Evolutionary conservation across 2,888 invertebrate species (phyloP).

Genomic region (Agrotis clavis): DNA sequence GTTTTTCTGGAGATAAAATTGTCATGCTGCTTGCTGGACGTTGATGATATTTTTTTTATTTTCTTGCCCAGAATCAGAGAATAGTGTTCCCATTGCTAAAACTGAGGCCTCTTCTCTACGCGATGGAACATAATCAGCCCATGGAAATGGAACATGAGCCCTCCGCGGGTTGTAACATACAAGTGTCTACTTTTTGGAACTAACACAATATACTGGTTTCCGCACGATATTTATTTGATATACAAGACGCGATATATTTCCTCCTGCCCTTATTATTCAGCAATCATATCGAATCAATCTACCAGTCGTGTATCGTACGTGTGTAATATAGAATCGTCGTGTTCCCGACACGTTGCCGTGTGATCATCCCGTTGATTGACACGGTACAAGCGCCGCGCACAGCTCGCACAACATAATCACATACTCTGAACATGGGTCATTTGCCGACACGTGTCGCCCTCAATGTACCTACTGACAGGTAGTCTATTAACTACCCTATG

Average conservation of each 20-base stretch:
- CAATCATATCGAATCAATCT: background rate
- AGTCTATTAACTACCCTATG: conserved; percentile 3
- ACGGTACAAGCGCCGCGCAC: conserved; percentile 7
- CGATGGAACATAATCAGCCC: too few relatives aligned
- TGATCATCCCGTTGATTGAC: conserved; percentile 12
- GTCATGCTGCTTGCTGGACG: too few relatives aligned
- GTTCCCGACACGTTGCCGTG: background rate
- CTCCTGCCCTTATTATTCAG: background rate
- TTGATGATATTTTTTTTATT: too few relatives aligned
- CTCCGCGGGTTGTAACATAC: too few relatives aligned
- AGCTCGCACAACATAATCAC: conserved; percentile 13
- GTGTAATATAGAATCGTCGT: background rate
- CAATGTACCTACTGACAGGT: conserved; percentile 10
- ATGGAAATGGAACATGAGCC: too few relatives aligned
- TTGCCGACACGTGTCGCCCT: conserved; percentile 8
- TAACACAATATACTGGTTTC: background rate
- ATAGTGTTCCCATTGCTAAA: too few relatives aligned
- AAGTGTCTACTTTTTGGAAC: too few relatives aligned
- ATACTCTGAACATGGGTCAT: conserved; percentile 23
- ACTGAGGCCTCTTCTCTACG: too few relatives aligned
- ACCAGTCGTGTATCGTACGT: background rate
- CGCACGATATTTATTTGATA: too few relatives aligned
- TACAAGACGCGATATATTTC: background rate
- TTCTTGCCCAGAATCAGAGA: too few relatives aligned
- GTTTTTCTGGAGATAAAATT: too few relatives aligned